Evolutionary conservation across 1,140 invertebrate genomes (phyloP), one percentile per base, ranked within the genome.

Genomic region (Sitodiplosis mosellana): DNA sequence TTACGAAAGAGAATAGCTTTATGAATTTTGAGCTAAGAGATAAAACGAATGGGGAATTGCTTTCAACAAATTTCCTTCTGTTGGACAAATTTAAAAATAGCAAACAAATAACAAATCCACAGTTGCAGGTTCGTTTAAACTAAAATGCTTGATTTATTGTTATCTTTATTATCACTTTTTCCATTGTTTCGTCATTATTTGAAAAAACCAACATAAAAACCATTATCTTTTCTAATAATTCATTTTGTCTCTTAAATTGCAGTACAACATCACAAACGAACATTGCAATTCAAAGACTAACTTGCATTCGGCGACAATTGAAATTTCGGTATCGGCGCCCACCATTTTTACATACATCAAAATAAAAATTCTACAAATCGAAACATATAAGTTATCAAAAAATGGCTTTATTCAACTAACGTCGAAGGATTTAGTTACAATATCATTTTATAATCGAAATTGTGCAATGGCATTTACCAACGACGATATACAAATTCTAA

Each of bases 361-460:
- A 48, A 49, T 68, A 10, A 45, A 57, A 22, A 51, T 59, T 47
- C 49, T 49, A 8, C 51, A 58, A 18, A 58, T 58, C 2, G 45
- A 53, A 12, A 51, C 46, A 7, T 61, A 65, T 48, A 51, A 44
- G 37, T 54, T 68, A 10, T 64, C 64, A 4, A 56, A 61, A 46
- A 68, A 68, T 49, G 66, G 66, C 12, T 68, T 59, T 49, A 58
- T 65, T 53, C 57, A 59, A 48, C 50, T 63, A 4, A 47, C 48
- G 14, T 54, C 56, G 3, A 48, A 53, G 17, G 56, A 58, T 47
- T 54, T 55, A 6, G 53, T 67, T 12, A 51, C 58, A 19, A 52
- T 59, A 14, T 52, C 55, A 17, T 53, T 62, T 5, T 49, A 55
- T 20, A 45, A 45, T 36, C 37, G 15, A 6, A 36, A 48, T 11